A percentile compares a stretch with the other conserved stretches of the same genome.
These are phyloP conservation scores for Alligator mississippiensis DNA, from an alignment of 2,113 vertebrate genomes.

Conservation along the genomic window DNA sequence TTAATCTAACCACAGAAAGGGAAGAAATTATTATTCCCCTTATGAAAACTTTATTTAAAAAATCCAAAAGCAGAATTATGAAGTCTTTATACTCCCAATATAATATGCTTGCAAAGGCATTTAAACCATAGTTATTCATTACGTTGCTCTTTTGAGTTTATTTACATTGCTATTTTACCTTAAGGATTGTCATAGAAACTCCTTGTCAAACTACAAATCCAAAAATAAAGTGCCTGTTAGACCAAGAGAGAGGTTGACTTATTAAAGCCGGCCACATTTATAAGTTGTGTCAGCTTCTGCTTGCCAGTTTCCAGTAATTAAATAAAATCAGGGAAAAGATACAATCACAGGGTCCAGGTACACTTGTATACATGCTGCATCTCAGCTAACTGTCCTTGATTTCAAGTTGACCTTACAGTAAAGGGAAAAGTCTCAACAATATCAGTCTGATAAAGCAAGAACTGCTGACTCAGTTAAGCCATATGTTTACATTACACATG, in stretches of 20 bases:
- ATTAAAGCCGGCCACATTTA: background rate
- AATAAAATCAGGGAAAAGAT: background rate
- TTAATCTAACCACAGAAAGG: background rate
- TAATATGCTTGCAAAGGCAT: slow-evolving; percentile 4
- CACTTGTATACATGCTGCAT: background rate
- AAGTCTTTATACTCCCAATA: slow-evolving; percentile 13
- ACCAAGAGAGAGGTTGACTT: slow-evolving; percentile 8
- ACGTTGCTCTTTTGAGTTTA: slow-evolving; percentile 26
- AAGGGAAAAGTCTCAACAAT: background rate
- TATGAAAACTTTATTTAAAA: background rate
- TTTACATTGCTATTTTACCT: slow-evolving; percentile 21
- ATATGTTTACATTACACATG: slow-evolving; percentile 52
- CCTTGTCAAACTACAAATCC: slow-evolving; percentile 30
- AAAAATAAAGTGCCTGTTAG: slow-evolving; percentile 17
- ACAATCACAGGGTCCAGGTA: rapidly evolving
- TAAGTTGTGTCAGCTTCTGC: background rate
- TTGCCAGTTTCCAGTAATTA: background rate
- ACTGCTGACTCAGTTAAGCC: slow-evolving; percentile 28
- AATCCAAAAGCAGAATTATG: slow-evolving; percentile 30
- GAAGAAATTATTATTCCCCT: background rate
- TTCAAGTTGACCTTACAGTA: background rate
- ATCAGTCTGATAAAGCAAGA: slow-evolving; percentile 15
- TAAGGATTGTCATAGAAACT: slow-evolving; percentile 50
- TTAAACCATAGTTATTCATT: slow-evolving; percentile 15
- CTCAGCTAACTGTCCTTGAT: slow-evolving; percentile 4